These are phyloP conservation scores for Scortum barcoo DNA, from an alignment of 2,113 vertebrate species.

Conservation along the genomic window DNA sequence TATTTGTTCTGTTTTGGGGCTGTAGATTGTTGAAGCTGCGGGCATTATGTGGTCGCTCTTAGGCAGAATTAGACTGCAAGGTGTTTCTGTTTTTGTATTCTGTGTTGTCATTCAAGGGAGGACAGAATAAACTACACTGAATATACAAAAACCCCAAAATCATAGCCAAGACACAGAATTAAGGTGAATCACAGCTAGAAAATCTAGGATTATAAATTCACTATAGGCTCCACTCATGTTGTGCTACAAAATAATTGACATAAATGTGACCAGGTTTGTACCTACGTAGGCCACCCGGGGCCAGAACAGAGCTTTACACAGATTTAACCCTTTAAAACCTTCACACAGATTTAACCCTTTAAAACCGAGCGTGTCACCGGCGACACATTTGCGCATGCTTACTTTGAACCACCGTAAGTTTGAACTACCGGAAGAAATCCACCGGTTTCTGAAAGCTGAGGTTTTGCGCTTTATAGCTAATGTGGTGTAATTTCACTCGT, in stretches of 20 bases:
- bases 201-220: not conserved
- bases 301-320: not conserved
- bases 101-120: not conserved
- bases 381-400: no score
- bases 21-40: not conserved
- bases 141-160: not conserved
- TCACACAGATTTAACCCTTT: no score
- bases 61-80: not conserved
- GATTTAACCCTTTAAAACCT: no score
- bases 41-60: not conserved
- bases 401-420: no score
- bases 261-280: not conserved
- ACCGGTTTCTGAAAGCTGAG: no score
- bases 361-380: no score
- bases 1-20: not conserved
- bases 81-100: not conserved
- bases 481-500: no score
- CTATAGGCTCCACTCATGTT: conserved; percentile 1
- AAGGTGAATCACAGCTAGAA: conserved; percentile 10
- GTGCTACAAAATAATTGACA: not conserved
- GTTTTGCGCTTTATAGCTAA: no score
- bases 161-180: not conserved
- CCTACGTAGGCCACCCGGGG: not conserved
- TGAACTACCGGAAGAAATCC: no score
- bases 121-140: not conserved